These are phyloP conservation scores for Daphoenositta chrysoptera DNA, from an alignment of 2,113 vertebrate genomes.

Conservation along the genomic window DNA sequence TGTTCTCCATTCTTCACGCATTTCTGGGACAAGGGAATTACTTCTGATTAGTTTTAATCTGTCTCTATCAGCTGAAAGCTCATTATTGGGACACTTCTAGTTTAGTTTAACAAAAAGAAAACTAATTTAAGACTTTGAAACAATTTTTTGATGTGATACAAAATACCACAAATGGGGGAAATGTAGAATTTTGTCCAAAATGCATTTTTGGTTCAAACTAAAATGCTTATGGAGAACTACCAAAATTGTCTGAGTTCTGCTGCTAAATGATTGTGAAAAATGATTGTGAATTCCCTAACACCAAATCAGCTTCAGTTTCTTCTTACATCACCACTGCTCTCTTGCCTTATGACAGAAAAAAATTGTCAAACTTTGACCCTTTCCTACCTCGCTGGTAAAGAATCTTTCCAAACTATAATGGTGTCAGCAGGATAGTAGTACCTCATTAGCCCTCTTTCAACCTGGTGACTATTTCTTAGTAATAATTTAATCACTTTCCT, in stretches of 20 bases:
- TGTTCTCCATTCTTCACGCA: background rate
- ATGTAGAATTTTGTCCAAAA: background rate
- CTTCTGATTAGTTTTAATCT: background rate
- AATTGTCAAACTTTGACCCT: background rate
- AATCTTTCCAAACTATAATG: background rate
- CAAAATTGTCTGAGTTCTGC: background rate
- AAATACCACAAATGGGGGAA: background rate
- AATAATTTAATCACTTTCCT: background rate
- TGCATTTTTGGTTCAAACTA: background rate
- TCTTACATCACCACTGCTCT: accelerated
- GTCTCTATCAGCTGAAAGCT: background rate
- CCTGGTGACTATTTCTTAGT: background rate
- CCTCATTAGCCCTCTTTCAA: background rate
- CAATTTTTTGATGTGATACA: background rate
- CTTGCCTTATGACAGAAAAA: background rate
- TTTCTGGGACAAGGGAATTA: background rate
- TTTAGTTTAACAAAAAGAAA: background rate
- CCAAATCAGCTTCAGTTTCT: background rate
- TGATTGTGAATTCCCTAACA: background rate
- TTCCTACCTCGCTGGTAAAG: background rate
- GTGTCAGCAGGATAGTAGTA: background rate
- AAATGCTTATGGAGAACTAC: background rate
- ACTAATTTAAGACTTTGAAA: background rate
- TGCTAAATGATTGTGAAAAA: background rate
- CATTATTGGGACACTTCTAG: background rate